Base-by-base conservation (phyloP, 2,113 vertebrate species). In the Tupaia tana region DNA sequence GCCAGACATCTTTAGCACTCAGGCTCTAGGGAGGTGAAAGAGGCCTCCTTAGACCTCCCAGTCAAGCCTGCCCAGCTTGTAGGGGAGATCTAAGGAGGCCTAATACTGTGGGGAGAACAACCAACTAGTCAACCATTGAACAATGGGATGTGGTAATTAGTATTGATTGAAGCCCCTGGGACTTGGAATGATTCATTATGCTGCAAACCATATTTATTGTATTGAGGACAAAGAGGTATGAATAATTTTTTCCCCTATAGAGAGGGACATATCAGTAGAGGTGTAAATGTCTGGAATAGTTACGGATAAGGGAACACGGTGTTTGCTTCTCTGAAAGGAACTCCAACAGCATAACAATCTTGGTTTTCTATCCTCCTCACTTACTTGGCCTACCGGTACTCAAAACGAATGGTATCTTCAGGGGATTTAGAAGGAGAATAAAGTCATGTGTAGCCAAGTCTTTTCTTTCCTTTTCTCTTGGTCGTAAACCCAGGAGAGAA, bases 251-350 rank as follows among this genome's bases (percentile, higher is more conserved):
- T 54, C 61, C 79, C 71, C 43, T 43, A 43, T 43, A 43, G 20
- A 11, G 16, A 93, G 3, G 25, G 63, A 27, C 86, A n/a, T 77
- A 88, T 63, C 91, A 73, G 52, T 16, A 74, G 69, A 88, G 58
- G 9, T 63, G 1, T 74, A 84, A 43, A 70, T n/a, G 31, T n/a
- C 11, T 80, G 14, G 13, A 66, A 8, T 70, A 66, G 16, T 67
- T 56, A 85, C 15, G 6, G n/a, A 10, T 61, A 74, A 70, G 11
- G 18, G 64, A 83, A 91, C 77, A 94, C 15, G 0, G 4, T 80
- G 16, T 71, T 85, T 87, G 90, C n/a, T 84, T 90, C n/a, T 52
- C 63, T 87, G 52, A 91, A 86, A 81, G 13, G 12, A 94, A 69
- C 70, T 63, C 84, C 29, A 94, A 67, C 9, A 73, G 54, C 54